Evolutionary conservation across 2,797 vertebrate species (phyloP).

Genomic region (Rhadinocentrus ornatus): DNA sequence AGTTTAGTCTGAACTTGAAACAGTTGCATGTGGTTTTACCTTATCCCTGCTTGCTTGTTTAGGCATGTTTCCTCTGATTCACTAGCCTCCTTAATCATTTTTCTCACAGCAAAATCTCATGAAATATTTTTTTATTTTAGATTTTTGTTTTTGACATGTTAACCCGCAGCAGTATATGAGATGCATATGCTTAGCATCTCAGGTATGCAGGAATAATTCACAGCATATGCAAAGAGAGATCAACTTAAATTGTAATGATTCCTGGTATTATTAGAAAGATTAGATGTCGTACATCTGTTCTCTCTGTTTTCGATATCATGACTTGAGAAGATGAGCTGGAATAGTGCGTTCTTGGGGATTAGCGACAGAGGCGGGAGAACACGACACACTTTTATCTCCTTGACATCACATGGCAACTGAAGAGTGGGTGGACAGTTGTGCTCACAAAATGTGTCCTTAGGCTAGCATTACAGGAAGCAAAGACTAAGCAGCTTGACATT

Average conservation of each 20-base stretch:
- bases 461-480: slow-evolving; percentile 65
- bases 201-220: not conserved
- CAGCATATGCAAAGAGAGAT: not conserved
- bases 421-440: slow-evolving; percentile 76
- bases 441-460: slow-evolving; percentile 66
- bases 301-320: slow-evolving; percentile 15
- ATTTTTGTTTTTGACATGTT: not conserved
- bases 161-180: not conserved
- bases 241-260: not conserved
- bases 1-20: slow-evolving; percentile 67
- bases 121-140: not conserved
- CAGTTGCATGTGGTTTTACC: slow-evolving; percentile 57
- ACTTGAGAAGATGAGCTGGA: slow-evolving; percentile 44
- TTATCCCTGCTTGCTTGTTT: slow-evolving; percentile 51
- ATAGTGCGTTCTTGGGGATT: slow-evolving; percentile 49
- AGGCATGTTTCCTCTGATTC: slow-evolving; percentile 56
- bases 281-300: slow-evolving; percentile 6
- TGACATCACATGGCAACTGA: slow-evolving; percentile 68
- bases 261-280: slow-evolving; percentile 16
- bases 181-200: not conserved
- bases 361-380: slow-evolving; percentile 45
- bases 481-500: slow-evolving; percentile 65
- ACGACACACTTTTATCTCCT: slow-evolving; percentile 67
- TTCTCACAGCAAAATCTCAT: slow-evolving; percentile 19
- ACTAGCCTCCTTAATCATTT: slow-evolving; percentile 34